Evolutionary conservation across 1,140 invertebrate genomes (phyloP).

Genomic region (Orchesella cincta): DNA sequence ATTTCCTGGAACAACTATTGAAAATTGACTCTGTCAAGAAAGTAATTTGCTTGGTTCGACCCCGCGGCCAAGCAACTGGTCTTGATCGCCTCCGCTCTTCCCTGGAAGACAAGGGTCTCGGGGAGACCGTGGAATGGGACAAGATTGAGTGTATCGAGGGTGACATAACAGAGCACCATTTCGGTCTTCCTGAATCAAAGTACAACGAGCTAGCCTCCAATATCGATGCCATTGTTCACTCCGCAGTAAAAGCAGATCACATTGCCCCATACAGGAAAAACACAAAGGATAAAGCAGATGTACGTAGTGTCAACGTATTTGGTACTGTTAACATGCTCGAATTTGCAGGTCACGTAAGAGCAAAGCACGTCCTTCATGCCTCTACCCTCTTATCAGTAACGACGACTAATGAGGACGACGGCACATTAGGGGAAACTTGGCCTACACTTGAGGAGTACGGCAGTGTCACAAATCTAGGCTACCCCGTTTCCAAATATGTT

Average conservation of each 20-base stretch:
- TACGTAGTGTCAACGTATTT: conserved; percentile 10
- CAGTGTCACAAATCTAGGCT: conserved; percentile 12
- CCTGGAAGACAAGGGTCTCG: conserved; percentile 11
- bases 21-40: conserved; percentile 7
- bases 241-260: conserved; percentile 24
- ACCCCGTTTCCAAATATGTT: conserved; percentile 35
- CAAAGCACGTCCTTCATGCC: conserved; percentile 29
- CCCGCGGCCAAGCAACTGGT: background rate
- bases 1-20: conserved; percentile 12
- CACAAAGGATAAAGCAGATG: background rate
- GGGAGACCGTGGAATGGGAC: background rate
- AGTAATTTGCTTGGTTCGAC: conserved; percentile 23
- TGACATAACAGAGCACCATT: conserved; percentile 4
- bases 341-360: conserved; percentile 9
- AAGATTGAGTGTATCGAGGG: conserved; percentile 1
- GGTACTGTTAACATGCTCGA: conserved; percentile 13
- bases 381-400: conserved; percentile 23
- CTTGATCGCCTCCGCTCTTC: background rate
- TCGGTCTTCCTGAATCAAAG: background rate
- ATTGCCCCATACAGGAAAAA: conserved; percentile 8
- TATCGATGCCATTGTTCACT: conserved; percentile 33
- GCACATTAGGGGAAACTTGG: conserved; percentile 1
- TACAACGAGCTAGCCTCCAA: background rate
- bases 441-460: conserved; percentile 11
- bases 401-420: background rate